Evolutionary conservation across 2,888 invertebrate genomes (phyloP), one percentile per base, ranked within the genome.

Genomic region (Mesodorylaimus sp.): DNA sequence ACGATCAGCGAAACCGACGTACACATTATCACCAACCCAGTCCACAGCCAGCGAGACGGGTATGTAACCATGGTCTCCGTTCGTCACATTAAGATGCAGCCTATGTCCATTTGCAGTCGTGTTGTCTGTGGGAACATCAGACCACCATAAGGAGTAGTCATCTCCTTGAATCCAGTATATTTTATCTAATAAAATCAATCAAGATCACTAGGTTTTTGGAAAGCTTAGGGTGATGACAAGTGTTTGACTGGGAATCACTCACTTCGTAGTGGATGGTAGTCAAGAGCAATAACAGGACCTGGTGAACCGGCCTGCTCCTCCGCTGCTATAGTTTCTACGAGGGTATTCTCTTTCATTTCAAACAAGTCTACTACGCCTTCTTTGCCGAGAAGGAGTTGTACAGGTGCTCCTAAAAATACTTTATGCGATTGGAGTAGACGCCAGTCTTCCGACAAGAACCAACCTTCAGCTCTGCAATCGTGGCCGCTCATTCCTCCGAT

Each of bases 121-220:
- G 44, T 64, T 62, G 53, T 62, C 62, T 13, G 56, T 56, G 24
- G 62, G 56, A 25, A 59, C 54, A 1, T 61, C 58, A 3, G 63
- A 61, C 19, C 60, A 54, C 49, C 53, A 54, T 23, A 56, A 21
- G 24, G 45, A 45, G 37, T 49, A 50, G 48, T 23, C 21, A 61
- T 83, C 81, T 56, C 83, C 82, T 66, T 95, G 93, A 0, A 87
- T 85, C 91, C 95, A 97, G 73, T 86, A 95, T 50, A 95, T 73
- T 65, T 87, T 83, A 64, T 86, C 82, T 24, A 74, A 71, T 46
- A 51, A 23, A 24, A 37, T 37, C 10, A n/a, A n/a, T n/a, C n/a
- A n/a, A n/a, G n/a, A n/a, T n/a, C n/a, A n/a, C n/a, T n/a, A n/a
- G n/a, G n/a, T n/a, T n/a, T n/a, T n/a, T n/a, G n/a, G n/a, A n/a